phyloP scores from a whole-genome alignment of 1,140 invertebrate species.

The Dryas iulia region DNA sequence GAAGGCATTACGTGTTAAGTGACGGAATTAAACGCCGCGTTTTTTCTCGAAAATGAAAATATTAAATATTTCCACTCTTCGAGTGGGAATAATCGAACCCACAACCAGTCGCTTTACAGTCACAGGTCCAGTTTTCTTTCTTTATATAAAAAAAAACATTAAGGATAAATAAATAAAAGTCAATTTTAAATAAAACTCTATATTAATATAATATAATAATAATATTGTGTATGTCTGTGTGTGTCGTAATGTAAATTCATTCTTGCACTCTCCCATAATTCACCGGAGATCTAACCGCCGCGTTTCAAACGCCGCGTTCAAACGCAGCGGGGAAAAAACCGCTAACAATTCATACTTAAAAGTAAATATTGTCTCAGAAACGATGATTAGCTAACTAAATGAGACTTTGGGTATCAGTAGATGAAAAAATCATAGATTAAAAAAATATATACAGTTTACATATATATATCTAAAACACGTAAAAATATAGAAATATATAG shows the following conservation, averaged over 20 bases:
- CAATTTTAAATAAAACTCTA: slow-evolving; percentile 63
- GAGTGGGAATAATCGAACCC: too few relatives aligned
- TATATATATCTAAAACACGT: neutral
- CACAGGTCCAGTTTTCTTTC: too few relatives aligned
- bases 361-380: slow-evolving; percentile 9
- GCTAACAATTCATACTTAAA: neutral
- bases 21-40: neutral
- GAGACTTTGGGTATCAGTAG: neutral
- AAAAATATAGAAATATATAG: neutral
- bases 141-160: too few relatives aligned
- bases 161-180: slow-evolving; percentile 39
- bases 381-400: neutral
- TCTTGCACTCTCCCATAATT: slow-evolving; percentile 45
- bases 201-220: slow-evolving; percentile 68
- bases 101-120: too few relatives aligned
- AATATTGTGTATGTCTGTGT: slow-evolving; percentile 47
- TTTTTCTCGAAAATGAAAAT: too few relatives aligned
- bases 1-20: neutral
- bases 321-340: neutral
- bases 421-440: neutral
- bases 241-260: slow-evolving; percentile 30
- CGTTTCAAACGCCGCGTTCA: slow-evolving; percentile 6
- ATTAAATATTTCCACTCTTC: too few relatives aligned
- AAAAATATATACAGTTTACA: neutral
- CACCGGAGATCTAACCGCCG: slow-evolving; percentile 11